Conservation (phyloP, 2,888 invertebrate species). For the Empis stercorea region DNA sequence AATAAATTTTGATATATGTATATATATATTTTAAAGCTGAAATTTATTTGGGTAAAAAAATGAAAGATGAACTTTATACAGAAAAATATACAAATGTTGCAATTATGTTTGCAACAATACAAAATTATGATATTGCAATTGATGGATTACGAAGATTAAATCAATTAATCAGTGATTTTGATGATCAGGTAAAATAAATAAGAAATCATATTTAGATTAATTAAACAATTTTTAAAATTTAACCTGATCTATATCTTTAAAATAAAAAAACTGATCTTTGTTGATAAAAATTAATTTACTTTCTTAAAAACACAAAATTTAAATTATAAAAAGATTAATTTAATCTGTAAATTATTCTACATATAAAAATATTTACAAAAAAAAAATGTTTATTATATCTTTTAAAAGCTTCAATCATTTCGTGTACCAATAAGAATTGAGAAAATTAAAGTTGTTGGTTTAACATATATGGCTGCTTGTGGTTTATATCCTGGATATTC, state of each 20-base stretch:
- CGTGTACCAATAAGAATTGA: slow-evolving; percentile 59
- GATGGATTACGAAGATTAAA: slow-evolving; percentile 68
- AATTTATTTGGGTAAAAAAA: slow-evolving; percentile 55
- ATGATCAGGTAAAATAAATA: slow-evolving; percentile 52
- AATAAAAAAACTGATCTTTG: too few relatives aligned
- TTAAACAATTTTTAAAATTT: too few relatives aligned
- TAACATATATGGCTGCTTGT: slow-evolving; percentile 96
- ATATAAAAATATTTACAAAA: too few relatives aligned
- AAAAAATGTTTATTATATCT: too few relatives aligned
- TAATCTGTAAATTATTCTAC: too few relatives aligned
- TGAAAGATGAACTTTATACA: slow-evolving; percentile 65
- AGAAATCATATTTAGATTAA: too few relatives aligned
- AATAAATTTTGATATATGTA: not conserved
- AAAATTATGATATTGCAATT: slow-evolving; percentile 56
- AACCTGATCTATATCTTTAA: too few relatives aligned
- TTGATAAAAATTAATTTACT: not conserved
- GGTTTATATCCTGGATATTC: slow-evolving; percentile 67
- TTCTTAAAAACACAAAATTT: slow-evolving; percentile 1
- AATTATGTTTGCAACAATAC: slow-evolving; percentile 93
- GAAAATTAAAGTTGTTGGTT: slow-evolving; percentile 93
- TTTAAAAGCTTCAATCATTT: not conserved
- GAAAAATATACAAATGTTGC: slow-evolving; percentile 80
- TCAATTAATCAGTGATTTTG: slow-evolving; percentile 86
- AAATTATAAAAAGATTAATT: too few relatives aligned
- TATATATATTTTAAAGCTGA: slow-evolving; percentile 44